phyloP scores from a whole-genome alignment of 2,888 invertebrate genomes.

The Aphodius sticticus region DNA sequence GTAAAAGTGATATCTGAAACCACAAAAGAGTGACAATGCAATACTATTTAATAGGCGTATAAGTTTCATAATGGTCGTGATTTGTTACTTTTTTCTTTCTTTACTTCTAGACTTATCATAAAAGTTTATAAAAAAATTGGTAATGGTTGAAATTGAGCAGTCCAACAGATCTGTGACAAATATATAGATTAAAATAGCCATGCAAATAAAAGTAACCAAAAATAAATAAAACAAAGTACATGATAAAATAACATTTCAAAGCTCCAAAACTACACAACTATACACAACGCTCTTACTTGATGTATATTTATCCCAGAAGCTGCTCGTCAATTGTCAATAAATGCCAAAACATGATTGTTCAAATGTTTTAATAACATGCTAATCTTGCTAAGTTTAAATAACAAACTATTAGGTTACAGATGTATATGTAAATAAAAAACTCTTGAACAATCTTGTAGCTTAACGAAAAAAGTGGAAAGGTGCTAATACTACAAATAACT shows the following conservation, averaged over 20 bases:
- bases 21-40: too few relatives aligned
- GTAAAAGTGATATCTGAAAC: too few relatives aligned
- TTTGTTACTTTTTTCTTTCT: too few relatives aligned
- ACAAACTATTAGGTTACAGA: not conserved
- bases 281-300: slow-evolving; percentile 7
- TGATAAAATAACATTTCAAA: not conserved
- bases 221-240: slow-evolving; percentile 13
- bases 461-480: slow-evolving; percentile 26
- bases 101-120: too few relatives aligned
- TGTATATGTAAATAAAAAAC: slow-evolving; percentile 7
- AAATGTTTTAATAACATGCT: slow-evolving; percentile 4
- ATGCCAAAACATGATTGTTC: not conserved
- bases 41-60: too few relatives aligned
- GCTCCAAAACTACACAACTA: slow-evolving; percentile 11
- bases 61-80: too few relatives aligned
- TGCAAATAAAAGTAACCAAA: slow-evolving; percentile 6
- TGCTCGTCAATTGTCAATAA: not conserved
- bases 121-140: too few relatives aligned
- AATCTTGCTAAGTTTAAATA: too few relatives aligned
- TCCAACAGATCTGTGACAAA: not conserved
- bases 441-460: not conserved
- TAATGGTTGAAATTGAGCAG: not conserved
- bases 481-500: slow-evolving; percentile 38
- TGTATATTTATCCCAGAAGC: slow-evolving; percentile 12
- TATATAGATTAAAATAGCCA: not conserved